Percentiles rank a stretch among this genome's conserved stretches.
Evolutionary conservation across 92 coral and sea anemone genomes (phyloP).

Genomic region (Virgularia gustaviana): DNA sequence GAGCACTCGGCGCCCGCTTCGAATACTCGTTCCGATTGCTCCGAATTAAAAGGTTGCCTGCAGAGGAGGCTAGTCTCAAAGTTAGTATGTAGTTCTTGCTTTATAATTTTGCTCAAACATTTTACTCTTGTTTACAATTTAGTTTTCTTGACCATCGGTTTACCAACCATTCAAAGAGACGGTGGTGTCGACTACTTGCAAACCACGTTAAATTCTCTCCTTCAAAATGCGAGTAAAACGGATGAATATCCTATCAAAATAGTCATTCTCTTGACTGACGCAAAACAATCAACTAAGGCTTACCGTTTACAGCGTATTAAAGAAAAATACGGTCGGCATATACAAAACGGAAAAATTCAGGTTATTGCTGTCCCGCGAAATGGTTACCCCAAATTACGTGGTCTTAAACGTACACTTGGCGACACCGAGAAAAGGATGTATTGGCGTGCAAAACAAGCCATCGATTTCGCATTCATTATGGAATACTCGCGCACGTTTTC

Average conservation of each 20-base stretch:
- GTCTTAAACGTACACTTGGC: constrained; percentile 49
- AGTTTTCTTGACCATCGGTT: constrained; percentile 80
- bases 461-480: constrained; percentile 75
- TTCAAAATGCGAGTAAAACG: constrained; percentile 29
- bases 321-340: constrained; percentile 45
- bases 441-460: constrained; percentile 88
- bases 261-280: constrained; percentile 77
- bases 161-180: constrained; percentile 69
- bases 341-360: constrained; percentile 62
- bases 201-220: constrained; percentile 58
- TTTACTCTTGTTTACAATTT: constrained; percentile 5
- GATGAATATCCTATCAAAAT: constrained; percentile 49
- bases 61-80: too few species aligned
- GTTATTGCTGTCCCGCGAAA: constrained; percentile 70
- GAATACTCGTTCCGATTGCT: too few species aligned
- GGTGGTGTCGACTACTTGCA: constrained; percentile 61
- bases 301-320: constrained; percentile 34
- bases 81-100: too few species aligned
- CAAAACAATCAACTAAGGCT: constrained; percentile 51
- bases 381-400: constrained; percentile 69
- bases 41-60: too few species aligned
- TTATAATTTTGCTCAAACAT: too few species aligned
- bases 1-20: too few species aligned
- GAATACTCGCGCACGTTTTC: constrained; percentile 68
- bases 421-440: constrained; percentile 64